A percentile compares a stretch with the other conserved stretches of the same genome.
Evolutionary conservation across 2,113 vertebrate species (phyloP).

Genomic region (Galbula dea): DNA sequence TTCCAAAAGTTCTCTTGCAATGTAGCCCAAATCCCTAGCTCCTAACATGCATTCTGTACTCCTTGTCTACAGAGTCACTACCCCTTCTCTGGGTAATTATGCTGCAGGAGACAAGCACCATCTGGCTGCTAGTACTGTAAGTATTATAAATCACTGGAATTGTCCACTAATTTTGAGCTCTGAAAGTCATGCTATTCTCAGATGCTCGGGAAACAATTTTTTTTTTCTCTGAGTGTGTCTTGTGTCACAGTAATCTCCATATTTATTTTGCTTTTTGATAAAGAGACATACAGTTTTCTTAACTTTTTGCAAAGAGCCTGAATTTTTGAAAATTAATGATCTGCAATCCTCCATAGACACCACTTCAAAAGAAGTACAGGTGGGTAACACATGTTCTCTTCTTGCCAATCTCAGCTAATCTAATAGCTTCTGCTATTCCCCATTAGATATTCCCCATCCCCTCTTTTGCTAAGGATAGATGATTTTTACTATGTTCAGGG

Average conservation of each 20-base stretch:
- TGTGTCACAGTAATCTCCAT: neutral
- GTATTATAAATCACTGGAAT: neutral
- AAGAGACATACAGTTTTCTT: neutral
- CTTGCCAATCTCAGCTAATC: neutral
- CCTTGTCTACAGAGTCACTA: neutral
- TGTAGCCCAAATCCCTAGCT: neutral
- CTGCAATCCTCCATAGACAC: neutral
- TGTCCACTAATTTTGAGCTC: neutral
- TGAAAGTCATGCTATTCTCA: neutral
- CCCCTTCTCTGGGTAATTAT: neutral
- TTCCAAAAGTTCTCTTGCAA: neutral
- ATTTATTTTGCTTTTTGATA: neutral
- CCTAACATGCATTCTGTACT: accelerated
- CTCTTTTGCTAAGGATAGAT: neutral
- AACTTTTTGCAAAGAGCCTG: neutral
- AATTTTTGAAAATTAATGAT: neutral
- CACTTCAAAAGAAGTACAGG: conserved; percentile 3
- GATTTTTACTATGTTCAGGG: neutral
- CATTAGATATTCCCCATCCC: neutral
- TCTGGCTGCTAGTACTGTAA: neutral
- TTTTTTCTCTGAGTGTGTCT: neutral
- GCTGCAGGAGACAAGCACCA: neutral
- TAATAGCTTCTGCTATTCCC: neutral
- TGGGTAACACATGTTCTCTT: neutral
- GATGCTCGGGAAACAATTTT: neutral